Percentiles rank a stretch among this genome's conserved stretches.
Conservation (phyloP, 2,888 invertebrate genomes). For the Heliconius erato region DNA sequence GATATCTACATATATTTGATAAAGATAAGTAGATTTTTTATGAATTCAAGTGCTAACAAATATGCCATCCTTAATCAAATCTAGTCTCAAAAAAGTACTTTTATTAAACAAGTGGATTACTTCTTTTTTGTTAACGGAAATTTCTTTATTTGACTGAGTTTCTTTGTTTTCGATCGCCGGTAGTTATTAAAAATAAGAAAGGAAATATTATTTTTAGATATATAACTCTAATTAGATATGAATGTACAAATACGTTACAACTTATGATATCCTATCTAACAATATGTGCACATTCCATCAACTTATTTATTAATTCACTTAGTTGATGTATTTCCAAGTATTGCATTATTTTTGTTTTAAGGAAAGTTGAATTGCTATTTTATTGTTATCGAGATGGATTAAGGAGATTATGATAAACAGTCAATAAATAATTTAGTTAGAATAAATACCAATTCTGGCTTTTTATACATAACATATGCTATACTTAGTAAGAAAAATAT, state of each 20-base stretch:
- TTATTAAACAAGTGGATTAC: not conserved
- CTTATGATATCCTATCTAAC: constrained; percentile 2
- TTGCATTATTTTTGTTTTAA: not conserved
- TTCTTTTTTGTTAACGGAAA: not conserved
- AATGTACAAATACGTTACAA: not conserved
- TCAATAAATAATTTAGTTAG: not conserved
- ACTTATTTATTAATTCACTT: constrained; percentile 18
- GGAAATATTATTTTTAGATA: not conserved
- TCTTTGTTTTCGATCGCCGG: not conserved
- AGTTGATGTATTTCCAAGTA: not conserved
- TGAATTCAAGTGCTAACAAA: not conserved
- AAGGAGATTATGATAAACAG: not conserved
- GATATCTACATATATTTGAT: constrained; percentile 6
- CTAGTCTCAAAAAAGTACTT: constrained; percentile 34
- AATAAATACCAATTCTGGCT: not conserved
- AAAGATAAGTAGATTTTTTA: not conserved
- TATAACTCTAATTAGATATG: not conserved
- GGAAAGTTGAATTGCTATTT: not conserved
- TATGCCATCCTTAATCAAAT: constrained; percentile 38
- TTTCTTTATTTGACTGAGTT: not conserved
- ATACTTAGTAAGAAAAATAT: not conserved
- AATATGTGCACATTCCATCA: constrained; percentile 28
- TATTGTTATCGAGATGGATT: not conserved
- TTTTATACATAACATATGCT: not conserved
- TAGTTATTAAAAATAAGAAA: not conserved